Conservation (phyloP, 2,113 vertebrate genomes). For the Macaca fascicularis region T2T-MFA8v1.1 NC_088380.1:114125001-114125500, state of each 20-base stretch:
- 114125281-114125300: constrained; percentile 44
- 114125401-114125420: neutral
- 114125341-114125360: neutral
- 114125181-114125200: constrained; percentile 70
- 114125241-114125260: constrained; percentile 53
- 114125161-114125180: constrained; percentile 70
- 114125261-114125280: constrained; percentile 57
- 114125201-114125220: constrained; percentile 73
- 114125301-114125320: constrained; percentile 26
- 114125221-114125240: constrained; percentile 47
- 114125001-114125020: constrained; percentile 60
- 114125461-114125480: neutral
- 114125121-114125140: constrained; percentile 63
- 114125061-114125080: constrained; percentile 72
- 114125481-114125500: constrained; percentile 44
- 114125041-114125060: constrained; percentile 64
- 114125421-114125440: neutral
- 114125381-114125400: neutral
- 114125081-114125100: constrained; percentile 76
- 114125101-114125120: constrained; percentile 70
- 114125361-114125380: constrained; percentile 16
- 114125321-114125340: constrained; percentile 24
- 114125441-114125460: neutral
- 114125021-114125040: constrained; percentile 62
- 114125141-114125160: constrained; percentile 49